Percentiles rank a stretch among this genome's conserved stretches.
Evolutionary conservation across 2,888 invertebrate species (phyloP).

Genomic region (Lymantria monacha): DNA sequence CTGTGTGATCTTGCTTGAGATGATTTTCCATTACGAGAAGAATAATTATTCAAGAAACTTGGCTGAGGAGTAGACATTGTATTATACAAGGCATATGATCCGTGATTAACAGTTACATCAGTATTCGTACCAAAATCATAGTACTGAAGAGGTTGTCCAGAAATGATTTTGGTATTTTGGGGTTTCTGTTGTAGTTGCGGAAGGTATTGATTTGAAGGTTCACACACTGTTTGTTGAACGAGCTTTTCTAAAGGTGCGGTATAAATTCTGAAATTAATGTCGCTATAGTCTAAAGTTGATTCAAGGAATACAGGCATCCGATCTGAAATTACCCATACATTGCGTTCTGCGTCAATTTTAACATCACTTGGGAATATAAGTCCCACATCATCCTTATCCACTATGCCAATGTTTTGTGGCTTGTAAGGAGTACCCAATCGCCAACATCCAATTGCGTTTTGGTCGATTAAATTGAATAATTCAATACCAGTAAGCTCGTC

Average conservation of each 20-base stretch:
- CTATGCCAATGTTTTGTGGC: conserved; percentile 85
- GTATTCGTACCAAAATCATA: background rate
- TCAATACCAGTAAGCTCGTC: conserved; percentile 87
- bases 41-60: conserved; percentile 12
- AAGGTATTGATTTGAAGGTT: conserved; percentile 49
- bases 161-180: conserved; percentile 2
- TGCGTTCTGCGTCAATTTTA: conserved; percentile 86
- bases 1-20: conserved; percentile 37
- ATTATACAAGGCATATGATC: conserved; percentile 12
- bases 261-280: conserved; percentile 90
- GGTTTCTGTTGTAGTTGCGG: conserved; percentile 10
- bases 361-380: conserved; percentile 91
- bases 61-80: conserved; percentile 24
- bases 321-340: conserved; percentile 92
- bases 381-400: conserved; percentile 88
- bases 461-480: conserved; percentile 89
- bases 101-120: conserved; percentile 23
- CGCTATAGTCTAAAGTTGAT: conserved; percentile 86
- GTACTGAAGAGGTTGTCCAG: conserved; percentile 4
- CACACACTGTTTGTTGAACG: conserved; percentile 88
- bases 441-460: conserved; percentile 93
- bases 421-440: conserved; percentile 85
- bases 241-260: conserved; percentile 86
- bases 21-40: conserved; percentile 29
- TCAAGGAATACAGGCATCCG: conserved; percentile 90